Evolutionary conservation across 1,140 invertebrate genomes (phyloP).

Genomic region (Olivierus martensii): DNA sequence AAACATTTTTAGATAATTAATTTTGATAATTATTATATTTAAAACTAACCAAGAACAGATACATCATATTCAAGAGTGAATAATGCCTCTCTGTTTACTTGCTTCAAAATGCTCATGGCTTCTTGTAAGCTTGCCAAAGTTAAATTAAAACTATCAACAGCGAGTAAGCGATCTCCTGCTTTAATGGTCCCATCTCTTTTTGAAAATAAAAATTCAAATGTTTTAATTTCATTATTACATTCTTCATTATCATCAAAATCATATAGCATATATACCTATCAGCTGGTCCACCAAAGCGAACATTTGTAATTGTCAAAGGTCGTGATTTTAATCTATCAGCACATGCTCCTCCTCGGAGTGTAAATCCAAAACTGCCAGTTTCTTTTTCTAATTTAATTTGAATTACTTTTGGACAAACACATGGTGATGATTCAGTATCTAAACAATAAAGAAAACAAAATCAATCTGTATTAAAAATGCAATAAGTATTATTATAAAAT

Average conservation of each 20-base stretch:
- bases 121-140: constrained; percentile 36
- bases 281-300: constrained; percentile 74
- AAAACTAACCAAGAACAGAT: constrained; percentile 47
- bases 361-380: constrained; percentile 72
- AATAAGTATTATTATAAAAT: no score
- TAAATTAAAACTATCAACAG: constrained; percentile 55
- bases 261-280: constrained; percentile 45
- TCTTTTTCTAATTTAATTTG: constrained; percentile 64
- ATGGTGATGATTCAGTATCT: constrained; percentile 13
- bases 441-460: neutral
- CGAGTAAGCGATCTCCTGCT: constrained; percentile 64
- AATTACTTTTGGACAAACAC: constrained; percentile 22
- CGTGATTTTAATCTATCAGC: constrained; percentile 42
- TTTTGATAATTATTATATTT: neutral
- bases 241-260: no score
- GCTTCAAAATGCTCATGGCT: constrained; percentile 32
- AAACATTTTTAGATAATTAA: no score
- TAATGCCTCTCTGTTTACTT: constrained; percentile 25
- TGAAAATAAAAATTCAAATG: no score
- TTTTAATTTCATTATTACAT: no score
- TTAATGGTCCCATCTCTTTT: constrained; percentile 57
- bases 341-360: constrained; percentile 61
- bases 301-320: constrained; percentile 73
- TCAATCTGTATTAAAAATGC: neutral
- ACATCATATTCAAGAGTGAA: constrained; percentile 74